Base-by-base conservation (phyloP, 2,113 vertebrate genomes). In the Microtus pennsylvanicus region DNA sequence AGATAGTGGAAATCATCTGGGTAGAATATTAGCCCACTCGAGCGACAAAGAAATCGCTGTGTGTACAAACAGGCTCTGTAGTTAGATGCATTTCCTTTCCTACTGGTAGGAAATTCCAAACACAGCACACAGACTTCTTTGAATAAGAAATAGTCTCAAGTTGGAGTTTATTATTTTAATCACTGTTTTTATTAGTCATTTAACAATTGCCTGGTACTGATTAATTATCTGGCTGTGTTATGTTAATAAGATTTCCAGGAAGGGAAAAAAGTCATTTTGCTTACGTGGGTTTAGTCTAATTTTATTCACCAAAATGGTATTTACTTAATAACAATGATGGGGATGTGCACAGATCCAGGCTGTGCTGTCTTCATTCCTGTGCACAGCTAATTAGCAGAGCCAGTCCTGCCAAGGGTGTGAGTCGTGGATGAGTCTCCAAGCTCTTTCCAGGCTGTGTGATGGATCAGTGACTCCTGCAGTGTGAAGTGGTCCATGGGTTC, bases 21-120 rank as follows among this genome's bases (percentile, higher is more conserved):
- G 80, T 90, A 89, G 97, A 98, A 82, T 55, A 58, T 92, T 86
- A 93, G 90, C 89, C 70, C 17, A 50, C 78, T 86, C 45, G 65
- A 97, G 97, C 45, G 26, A 82, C 87, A 52, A 95, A 94, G 0
- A 94, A 91, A 50, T 35, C 42, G 28, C 28, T 93, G 85, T 78
- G 55, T 98, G 97, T 92, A 94, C 95, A 98, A 97, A 98, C 94
- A 97, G 96, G 98, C 89, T 96, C 97, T 94, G 91, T 96, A 61
- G 89, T 94, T 87, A 21, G 76, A 97, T 90, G 93, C 61, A 50
- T 96, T 78, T 96, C 63, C 61, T 97, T 89, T 47, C 69, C 77
- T 94, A 89, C 91, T 96, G 94, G n/a, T 94, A 95, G 86, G 81
- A 96, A 97, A 96, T 97, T 76, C 69, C 81, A 93, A 83, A 88